Conservation (phyloP, 2,113 vertebrate genomes). For the Zootoca vivipara region DNA sequence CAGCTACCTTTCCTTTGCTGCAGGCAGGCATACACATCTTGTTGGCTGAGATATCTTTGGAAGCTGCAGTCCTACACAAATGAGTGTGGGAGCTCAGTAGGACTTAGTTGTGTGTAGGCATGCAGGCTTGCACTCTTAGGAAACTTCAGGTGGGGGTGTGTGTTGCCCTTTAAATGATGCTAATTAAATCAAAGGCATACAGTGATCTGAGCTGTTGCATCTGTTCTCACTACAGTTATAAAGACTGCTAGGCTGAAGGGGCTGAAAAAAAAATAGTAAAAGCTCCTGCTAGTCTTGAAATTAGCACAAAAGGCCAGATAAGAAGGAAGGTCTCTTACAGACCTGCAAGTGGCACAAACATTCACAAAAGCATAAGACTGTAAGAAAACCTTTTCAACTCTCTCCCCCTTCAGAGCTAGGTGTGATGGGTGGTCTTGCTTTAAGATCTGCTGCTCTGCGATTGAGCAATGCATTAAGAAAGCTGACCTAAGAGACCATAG, state of each 20-base stretch:
- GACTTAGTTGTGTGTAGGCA: neutral
- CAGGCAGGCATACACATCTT: neutral
- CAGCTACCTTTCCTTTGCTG: neutral
- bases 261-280: no score
- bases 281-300: neutral
- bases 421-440: neutral
- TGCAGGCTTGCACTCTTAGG: neutral
- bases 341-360: neutral
- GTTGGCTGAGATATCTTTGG: neutral
- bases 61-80: neutral
- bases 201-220: neutral
- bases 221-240: no score
- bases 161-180: neutral
- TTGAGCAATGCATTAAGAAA: slow-evolving; percentile 28
- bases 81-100: neutral
- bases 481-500: slow-evolving; percentile 6
- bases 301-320: neutral
- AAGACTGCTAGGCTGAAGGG: neutral
- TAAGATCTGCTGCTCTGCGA: slow-evolving; percentile 7
- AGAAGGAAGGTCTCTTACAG: rapidly evolving
- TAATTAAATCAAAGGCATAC: neutral
- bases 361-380: neutral
- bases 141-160: neutral
- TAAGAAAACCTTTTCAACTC: neutral
- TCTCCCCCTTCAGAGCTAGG: neutral